Base-by-base conservation (phyloP, 2,113 vertebrate species). In the Pipa parva region DNA sequence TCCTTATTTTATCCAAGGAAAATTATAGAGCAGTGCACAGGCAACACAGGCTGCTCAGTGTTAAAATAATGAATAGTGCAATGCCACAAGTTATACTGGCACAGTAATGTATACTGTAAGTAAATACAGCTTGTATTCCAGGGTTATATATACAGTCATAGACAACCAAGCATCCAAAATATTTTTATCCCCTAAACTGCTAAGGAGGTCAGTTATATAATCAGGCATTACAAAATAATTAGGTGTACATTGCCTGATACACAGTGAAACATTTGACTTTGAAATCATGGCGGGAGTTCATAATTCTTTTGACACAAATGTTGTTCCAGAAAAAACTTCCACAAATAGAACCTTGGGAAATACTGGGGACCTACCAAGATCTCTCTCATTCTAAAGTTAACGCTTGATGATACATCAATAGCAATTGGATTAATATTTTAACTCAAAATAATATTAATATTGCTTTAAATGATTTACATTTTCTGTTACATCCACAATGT, bases 11-110 rank as follows among this genome's bases (percentile, higher is more conserved):
- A 69, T 69, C 57, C 65, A 60, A 2, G 20, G 46, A 8, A 69
- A 69, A 69, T 69, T 69, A 69, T 57, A 69, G 56, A 69, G 65
- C 28, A 69, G 48, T 20, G 48, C 36, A 17, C 65, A 42, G 25
- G 57, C 57, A 59, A 52, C 65, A 69, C 46, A 51, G 48, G 17
- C 65, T 69, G 48, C 26, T 69, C 65, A 69, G 57, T 69, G 65
- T 69, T 57, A 69, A 60, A 69, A 60, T 69, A 60, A 54, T 37
- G 57, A 52, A 57, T 46, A 18, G 46, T 29, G 57, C 33, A 42
- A 69, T 69, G 57, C 65, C 65, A 59, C 65, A 69, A 69, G 65
- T 59, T 60, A 68, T 29, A 68, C 28, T 52, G 65, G 57, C 46
- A 69, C 20, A 36, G 36, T 69, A 60, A 69, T 60, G 42, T 69